These are phyloP conservation scores for Syndactyla subalaris DNA, from an alignment of 2,797 vertebrate genomes.

Conservation along the genomic window DNA sequence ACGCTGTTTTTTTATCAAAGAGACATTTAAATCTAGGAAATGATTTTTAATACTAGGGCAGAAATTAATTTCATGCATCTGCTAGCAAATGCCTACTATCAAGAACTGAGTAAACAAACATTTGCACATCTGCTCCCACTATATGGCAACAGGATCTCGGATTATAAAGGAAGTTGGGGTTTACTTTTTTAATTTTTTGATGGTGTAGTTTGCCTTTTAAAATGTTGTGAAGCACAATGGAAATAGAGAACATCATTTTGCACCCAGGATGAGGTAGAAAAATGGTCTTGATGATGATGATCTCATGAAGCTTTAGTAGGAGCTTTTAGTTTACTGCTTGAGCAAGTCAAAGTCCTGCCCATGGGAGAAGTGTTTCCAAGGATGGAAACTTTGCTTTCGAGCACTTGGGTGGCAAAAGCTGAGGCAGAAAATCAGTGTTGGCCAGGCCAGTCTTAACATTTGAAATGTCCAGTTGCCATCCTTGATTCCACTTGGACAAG, in stretches of 20 bases:
- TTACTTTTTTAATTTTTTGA: background rate
- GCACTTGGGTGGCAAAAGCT: background rate
- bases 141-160: slow-evolving; percentile 26
- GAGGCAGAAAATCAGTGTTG: background rate
- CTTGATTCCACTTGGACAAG: background rate
- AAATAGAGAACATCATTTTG: background rate
- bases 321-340: background rate
- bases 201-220: background rate
- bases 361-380: fast-evolving
- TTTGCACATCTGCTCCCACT: slow-evolving; percentile 61
- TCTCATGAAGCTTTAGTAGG: fast-evolving
- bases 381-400: background rate
- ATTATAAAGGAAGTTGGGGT: slow-evolving; percentile 9
- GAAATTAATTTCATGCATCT: slow-evolving; percentile 77
- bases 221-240: background rate
- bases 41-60: slow-evolving; percentile 70
- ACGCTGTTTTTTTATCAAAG: slow-evolving; percentile 63
- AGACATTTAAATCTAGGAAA: slow-evolving; percentile 72
- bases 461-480: background rate
- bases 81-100: slow-evolving; percentile 67
- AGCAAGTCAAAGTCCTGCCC: background rate
- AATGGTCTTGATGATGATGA: background rate
- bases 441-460: background rate
- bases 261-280: background rate
- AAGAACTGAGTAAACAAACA: slow-evolving; percentile 68